Percentiles rank a stretch among this genome's conserved stretches.
Conservation (phyloP, 2,797 vertebrate species). For the Cuculus canorus region DNA sequence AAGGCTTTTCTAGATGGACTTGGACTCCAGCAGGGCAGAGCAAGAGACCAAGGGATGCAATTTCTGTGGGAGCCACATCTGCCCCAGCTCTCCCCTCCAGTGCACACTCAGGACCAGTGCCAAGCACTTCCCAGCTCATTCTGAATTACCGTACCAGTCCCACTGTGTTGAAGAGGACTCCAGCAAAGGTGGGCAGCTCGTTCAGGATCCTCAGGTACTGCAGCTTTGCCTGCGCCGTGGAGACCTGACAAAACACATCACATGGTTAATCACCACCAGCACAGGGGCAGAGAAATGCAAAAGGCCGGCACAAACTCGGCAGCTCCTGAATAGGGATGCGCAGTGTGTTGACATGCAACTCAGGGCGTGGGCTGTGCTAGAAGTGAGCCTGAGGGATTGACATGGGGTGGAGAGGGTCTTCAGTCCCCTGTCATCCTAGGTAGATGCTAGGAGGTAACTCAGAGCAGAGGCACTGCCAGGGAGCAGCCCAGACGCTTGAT, state of each 20-base stretch:
- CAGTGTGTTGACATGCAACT: background rate
- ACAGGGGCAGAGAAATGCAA: background rate
- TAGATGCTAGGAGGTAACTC: background rate
- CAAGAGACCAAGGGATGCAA: background rate
- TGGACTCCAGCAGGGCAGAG: background rate
- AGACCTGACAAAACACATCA: slow-evolving; percentile 83
- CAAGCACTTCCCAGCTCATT: background rate
- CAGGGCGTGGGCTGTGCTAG: background rate
- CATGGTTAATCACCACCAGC: background rate
- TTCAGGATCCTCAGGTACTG: slow-evolving; percentile 98
- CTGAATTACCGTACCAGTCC: slow-evolving; percentile 86
- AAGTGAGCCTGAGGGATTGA: background rate
- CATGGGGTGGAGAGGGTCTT: background rate
- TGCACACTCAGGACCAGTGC: background rate
- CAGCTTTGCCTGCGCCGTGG: slow-evolving; percentile 94
- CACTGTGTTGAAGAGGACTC: slow-evolving; percentile 95
- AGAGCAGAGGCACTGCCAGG: background rate
- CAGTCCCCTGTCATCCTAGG: background rate
- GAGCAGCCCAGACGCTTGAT: background rate
- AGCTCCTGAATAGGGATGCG: background rate
- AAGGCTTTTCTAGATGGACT: background rate
- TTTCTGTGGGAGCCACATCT: background rate
- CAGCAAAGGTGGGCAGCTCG: slow-evolving; percentile 96
- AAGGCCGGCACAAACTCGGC: background rate
- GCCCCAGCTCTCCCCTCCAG: background rate